These are phyloP conservation scores for Sanderia malayensis DNA, from an alignment of 30 jellyfish, hydroid and myxozoan species.

Conservation along the genomic window DNA sequence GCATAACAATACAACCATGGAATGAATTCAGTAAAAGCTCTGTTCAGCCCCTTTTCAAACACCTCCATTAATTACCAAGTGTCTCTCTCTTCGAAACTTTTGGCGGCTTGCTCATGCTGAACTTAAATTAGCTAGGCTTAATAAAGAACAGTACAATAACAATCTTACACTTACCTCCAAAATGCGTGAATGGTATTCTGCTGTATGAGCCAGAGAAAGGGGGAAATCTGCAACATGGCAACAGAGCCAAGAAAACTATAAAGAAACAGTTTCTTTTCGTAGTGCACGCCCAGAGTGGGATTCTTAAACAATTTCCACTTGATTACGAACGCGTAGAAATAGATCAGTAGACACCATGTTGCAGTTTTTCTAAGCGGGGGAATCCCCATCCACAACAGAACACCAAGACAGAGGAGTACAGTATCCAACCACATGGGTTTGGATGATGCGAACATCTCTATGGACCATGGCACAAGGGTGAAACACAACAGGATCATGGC, in stretches of 20 bases:
- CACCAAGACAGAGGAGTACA: conserved; percentile 39
- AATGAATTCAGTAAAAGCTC: too few relatives aligned
- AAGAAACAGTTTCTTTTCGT: conserved; percentile 17
- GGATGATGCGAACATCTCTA: conserved; percentile 42
- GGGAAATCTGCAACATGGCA: conserved; percentile 48
- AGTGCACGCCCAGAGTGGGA: conserved; percentile 42
- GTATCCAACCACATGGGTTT: conserved; percentile 51
- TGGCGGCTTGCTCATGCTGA: too few relatives aligned
- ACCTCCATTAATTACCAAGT: too few relatives aligned
- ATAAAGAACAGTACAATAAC: too few relatives aligned
- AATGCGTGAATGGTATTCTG: conserved; percentile 67
- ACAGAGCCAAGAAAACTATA: conserved; percentile 43
- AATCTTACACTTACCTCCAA: conserved; percentile 78
- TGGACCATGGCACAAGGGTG: conserved; percentile 71
- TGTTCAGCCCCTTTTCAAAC: too few relatives aligned
- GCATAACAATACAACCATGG: too few relatives aligned
- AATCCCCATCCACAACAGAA: conserved; percentile 73
- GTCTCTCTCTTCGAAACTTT: too few relatives aligned
- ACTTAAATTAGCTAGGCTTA: too few relatives aligned
- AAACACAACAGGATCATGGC: conserved; percentile 28
- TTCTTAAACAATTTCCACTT: conserved; percentile 51
- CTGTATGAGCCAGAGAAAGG: conserved; percentile 53
- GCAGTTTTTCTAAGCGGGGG: conserved; percentile 72
- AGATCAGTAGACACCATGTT: conserved; percentile 63
- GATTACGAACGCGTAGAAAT: conserved; percentile 42